phyloP scores from a whole-genome alignment of 2,888 invertebrate species.

The Coleophora flavipennella region DNA sequence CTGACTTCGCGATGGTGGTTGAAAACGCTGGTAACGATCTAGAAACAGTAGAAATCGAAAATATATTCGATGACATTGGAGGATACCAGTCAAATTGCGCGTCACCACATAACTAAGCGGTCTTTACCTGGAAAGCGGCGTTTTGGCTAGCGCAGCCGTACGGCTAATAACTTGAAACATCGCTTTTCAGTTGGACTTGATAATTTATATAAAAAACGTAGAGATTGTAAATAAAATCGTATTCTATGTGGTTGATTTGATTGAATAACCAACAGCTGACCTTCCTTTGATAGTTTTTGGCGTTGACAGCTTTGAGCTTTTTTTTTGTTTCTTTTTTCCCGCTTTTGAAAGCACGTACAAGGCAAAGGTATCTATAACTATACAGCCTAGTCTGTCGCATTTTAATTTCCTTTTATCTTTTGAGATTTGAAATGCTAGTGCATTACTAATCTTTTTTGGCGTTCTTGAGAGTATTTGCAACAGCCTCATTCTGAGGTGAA shows the following conservation, averaged over 20 bases:
- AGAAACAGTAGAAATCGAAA: constrained; percentile 14
- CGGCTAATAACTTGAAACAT: constrained; percentile 47
- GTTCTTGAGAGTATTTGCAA: too few relatives aligned
- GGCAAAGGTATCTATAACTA: too few relatives aligned
- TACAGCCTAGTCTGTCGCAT: too few relatives aligned
- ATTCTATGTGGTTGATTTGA: constrained; percentile 8
- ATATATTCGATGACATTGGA: not conserved
- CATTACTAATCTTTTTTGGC: too few relatives aligned
- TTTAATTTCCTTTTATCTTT: not conserved
- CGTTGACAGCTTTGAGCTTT: too few relatives aligned
- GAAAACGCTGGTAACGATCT: constrained; percentile 51
- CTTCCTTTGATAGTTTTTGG: not conserved
- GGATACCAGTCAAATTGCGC: not conserved
- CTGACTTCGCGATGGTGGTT: constrained; percentile 23
- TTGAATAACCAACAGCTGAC: constrained; percentile 24
- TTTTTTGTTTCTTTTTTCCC: not conserved
- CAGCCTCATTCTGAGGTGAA: too few relatives aligned
- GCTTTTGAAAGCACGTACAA: too few relatives aligned
- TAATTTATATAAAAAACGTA: constrained; percentile 21
- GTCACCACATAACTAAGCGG: not conserved
- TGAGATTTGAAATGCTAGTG: too few relatives aligned
- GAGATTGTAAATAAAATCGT: constrained; percentile 7
- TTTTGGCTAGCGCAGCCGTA: constrained; percentile 32
- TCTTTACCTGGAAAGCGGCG: constrained; percentile 37
- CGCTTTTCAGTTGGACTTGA: constrained; percentile 18